Evolutionary conservation across 1,140 invertebrate species (phyloP), one percentile per base, ranked within the genome.

Genomic region (Trichonephila clavata): DNA sequence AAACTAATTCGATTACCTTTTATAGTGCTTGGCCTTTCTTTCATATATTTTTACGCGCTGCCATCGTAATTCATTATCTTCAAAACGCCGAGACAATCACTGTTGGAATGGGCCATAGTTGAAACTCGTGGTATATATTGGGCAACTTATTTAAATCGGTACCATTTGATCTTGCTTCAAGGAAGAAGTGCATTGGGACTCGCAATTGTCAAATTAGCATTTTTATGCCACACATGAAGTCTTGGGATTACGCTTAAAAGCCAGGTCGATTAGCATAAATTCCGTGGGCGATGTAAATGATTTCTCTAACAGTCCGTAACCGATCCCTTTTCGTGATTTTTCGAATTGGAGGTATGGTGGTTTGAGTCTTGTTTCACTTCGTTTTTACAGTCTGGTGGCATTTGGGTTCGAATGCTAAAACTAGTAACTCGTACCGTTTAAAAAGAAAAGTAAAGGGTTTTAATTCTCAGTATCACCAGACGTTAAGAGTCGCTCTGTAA

Each of bases 141-240:
- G 27, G 57, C 32, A 32, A 32, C 63, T 92, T 65, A 92, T 92
- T 92, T 92, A 92, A 92, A 84, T 92, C 84, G 60, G 59, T 14
- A 80, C 80, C 32, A 77, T 90, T 32, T 27, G 50, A 18, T 84
- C 57, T 43, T 59, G 59, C 57, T 32, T 10, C 80, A 65, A 71
- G 65, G 27, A n/a, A 43, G 57, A 50, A 90, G 50, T 18, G 18
- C 88, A 90, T 90, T 90, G 80, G 24, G n/a, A 57, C 90, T 92
- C 39, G 60, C 90, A 92, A 92, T 92, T 92, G 90, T 80, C 80
- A 65, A 92, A 92, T 92, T 92, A 92, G 90, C 90, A 92, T 92
- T 92, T 92, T 92, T 92, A 92, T 92, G 60, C 90, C 80, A 13
- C 27, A 84, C 90, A 92, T 84, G 89, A 27, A 80, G 63, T 90